Percentiles rank a stretch among this genome's conserved stretches.
These are phyloP conservation scores for Spodoptera frugiperda DNA, from an alignment of 1,140 invertebrate genomes.

Conservation along the genomic window DNA sequence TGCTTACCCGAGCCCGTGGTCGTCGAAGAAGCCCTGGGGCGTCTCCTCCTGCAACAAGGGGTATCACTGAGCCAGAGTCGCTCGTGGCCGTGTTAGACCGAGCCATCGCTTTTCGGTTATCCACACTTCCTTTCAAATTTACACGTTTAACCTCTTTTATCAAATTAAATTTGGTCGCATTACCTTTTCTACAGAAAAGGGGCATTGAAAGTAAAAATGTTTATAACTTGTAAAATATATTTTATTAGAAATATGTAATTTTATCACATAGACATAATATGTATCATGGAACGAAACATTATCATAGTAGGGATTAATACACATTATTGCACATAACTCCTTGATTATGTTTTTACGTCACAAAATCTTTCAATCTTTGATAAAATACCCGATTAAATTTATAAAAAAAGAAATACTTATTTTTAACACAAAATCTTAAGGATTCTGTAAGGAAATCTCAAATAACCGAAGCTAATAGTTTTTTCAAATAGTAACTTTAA, in stretches of 20 bases:
- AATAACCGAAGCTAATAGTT: background rate
- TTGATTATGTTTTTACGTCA: conserved; percentile 29
- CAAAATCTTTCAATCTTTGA: background rate
- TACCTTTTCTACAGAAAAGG: background rate
- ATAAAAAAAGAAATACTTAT: background rate
- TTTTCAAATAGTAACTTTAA: background rate
- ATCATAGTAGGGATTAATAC: conserved; percentile 24
- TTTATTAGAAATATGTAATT: conserved; percentile 47
- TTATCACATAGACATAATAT: conserved; percentile 41
- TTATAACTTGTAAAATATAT: conserved; percentile 46
- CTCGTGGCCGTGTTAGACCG: conserved; percentile 82
- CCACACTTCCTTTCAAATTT: background rate
- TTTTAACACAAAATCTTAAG: background rate
- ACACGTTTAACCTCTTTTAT: too few species aligned
- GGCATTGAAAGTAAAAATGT: conserved; percentile 30
- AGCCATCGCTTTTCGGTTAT: conserved; percentile 79
- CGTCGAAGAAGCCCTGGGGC: conserved; percentile 99
- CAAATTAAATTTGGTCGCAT: background rate
- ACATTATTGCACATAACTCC: conserved; percentile 39
- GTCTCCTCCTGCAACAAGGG: conserved; percentile 97
- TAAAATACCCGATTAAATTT: background rate
- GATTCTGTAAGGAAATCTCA: background rate
- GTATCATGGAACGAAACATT: conserved; percentile 35
- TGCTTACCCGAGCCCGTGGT: conserved; percentile 97
- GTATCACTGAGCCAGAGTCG: conserved; percentile 83